Conservation (phyloP, 2,113 vertebrate species). For the Etheostoma spectabile region DNA sequence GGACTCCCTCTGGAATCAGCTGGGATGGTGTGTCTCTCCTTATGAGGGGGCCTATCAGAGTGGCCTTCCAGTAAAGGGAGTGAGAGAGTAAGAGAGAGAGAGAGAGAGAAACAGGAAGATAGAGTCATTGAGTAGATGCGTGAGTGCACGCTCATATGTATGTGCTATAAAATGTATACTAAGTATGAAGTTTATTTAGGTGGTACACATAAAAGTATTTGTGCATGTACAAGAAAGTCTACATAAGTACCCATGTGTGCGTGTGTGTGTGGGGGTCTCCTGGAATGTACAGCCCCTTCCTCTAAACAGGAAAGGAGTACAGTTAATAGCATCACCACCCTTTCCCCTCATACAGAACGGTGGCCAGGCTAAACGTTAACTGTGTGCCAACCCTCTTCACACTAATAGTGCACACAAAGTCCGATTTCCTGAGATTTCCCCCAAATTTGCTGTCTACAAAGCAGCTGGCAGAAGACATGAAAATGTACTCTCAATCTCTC, state of each 20-base stretch:
- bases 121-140: constrained; percentile 63
- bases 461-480: constrained; percentile 20
- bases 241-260: constrained; percentile 45
- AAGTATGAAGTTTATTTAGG: constrained; percentile 79
- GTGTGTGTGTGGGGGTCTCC: constrained; percentile 43
- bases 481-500: constrained; percentile 17
- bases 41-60: constrained; percentile 73
- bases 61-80: constrained; percentile 81
- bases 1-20: constrained; percentile 79
- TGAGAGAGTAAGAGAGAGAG: constrained; percentile 40
- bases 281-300: constrained; percentile 73
- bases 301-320: constrained; percentile 79
- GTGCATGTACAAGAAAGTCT: constrained; percentile 53
- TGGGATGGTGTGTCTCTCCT: constrained; percentile 80
- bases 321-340: constrained; percentile 75
- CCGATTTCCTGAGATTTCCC: constrained; percentile 25
- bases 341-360: constrained; percentile 63
- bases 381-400: constrained; percentile 27
- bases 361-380: constrained; percentile 41
- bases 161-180: constrained; percentile 62
- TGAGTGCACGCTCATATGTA: constrained; percentile 51
- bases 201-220: constrained; percentile 56
- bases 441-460: constrained; percentile 3
- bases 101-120: constrained; percentile 52
- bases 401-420: constrained; percentile 12